Evolutionary conservation across 2,113 vertebrate species (phyloP).

Genomic region (Cromileptes altivelis): DNA sequence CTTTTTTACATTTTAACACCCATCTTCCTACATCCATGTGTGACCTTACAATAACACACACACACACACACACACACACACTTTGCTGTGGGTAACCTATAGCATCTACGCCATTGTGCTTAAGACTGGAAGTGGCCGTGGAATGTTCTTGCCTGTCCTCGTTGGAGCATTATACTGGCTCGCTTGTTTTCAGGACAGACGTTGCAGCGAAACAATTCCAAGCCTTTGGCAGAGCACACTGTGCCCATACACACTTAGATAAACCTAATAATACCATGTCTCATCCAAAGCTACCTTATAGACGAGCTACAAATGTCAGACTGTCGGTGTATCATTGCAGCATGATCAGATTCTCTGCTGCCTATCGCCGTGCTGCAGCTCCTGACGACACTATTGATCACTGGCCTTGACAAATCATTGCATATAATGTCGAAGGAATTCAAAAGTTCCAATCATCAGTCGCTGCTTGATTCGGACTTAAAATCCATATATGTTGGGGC

Average conservation of each 20-base stretch:
- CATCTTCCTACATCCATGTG: neutral
- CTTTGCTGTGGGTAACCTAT: constrained; percentile 35
- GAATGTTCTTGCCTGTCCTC: constrained; percentile 64
- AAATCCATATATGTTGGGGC: constrained; percentile 42
- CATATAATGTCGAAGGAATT: constrained; percentile 58
- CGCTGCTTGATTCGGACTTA: constrained; percentile 32
- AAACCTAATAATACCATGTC: constrained; percentile 63
- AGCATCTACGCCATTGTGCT: constrained; percentile 55
- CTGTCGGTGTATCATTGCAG: constrained; percentile 53
- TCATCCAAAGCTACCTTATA: constrained; percentile 61
- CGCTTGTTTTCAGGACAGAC: constrained; percentile 65
- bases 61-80: neutral
- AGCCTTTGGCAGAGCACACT: constrained; percentile 55
- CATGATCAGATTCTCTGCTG: constrained; percentile 60
- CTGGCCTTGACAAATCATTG: constrained; percentile 54
- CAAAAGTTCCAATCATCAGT: constrained; percentile 50
- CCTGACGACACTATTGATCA: constrained; percentile 66
- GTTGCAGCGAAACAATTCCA: constrained; percentile 62
- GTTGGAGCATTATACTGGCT: constrained; percentile 54
- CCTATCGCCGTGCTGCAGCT: constrained; percentile 44
- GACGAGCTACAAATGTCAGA: constrained; percentile 54
- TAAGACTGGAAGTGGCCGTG: constrained; percentile 60
- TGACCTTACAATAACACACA: constrained; percentile 11
- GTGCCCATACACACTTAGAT: constrained; percentile 61
- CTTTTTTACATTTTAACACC: constrained; percentile 24